Percentiles rank a stretch among this genome's conserved stretches.
Evolutionary conservation across 2,888 invertebrate species (phyloP).

Genomic region (Abscondita cerata): DNA sequence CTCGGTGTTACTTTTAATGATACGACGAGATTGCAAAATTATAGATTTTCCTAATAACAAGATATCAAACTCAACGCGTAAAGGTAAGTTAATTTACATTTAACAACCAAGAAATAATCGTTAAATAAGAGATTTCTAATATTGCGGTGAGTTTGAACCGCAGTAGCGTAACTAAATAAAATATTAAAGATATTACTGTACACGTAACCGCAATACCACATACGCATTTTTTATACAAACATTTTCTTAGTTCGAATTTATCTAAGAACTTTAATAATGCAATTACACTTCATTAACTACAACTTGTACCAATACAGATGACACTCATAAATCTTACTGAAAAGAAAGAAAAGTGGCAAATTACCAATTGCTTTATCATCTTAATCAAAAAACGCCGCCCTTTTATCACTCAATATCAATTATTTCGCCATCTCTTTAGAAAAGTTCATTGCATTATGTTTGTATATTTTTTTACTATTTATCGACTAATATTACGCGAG

Average conservation of each 20-base stretch:
- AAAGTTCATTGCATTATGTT: conserved; percentile 12
- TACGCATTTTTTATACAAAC: conserved; percentile 5
- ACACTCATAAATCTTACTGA: conserved; percentile 30
- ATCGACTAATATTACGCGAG: background rate
- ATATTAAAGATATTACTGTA: background rate
- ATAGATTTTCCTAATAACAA: too few relatives aligned
- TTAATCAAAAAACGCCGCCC: conserved; percentile 23
- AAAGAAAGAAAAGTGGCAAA: conserved; percentile 25
- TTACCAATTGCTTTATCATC: conserved; percentile 26
- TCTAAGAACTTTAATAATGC: conserved; percentile 1
- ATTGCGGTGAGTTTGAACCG: conserved; percentile 1
- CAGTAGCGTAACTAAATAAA: background rate
- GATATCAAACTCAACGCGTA: too few relatives aligned
- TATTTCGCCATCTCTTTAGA: conserved; percentile 17
- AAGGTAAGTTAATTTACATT: background rate
- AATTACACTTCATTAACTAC: conserved; percentile 23
- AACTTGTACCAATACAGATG: conserved; percentile 25
- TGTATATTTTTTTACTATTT: conserved; percentile 2
- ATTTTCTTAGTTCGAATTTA: background rate
- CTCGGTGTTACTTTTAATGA: too few relatives aligned
- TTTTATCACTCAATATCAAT: conserved; percentile 15
- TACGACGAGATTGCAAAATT: too few relatives aligned
- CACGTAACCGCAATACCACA: conserved; percentile 7
- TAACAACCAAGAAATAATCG: background rate
- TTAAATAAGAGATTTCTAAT: conserved; percentile 10